Evolutionary conservation across 1,140 invertebrate genomes (phyloP), one percentile per base, ranked within the genome.

Genomic region (Drosophila trapezifrons): DNA sequence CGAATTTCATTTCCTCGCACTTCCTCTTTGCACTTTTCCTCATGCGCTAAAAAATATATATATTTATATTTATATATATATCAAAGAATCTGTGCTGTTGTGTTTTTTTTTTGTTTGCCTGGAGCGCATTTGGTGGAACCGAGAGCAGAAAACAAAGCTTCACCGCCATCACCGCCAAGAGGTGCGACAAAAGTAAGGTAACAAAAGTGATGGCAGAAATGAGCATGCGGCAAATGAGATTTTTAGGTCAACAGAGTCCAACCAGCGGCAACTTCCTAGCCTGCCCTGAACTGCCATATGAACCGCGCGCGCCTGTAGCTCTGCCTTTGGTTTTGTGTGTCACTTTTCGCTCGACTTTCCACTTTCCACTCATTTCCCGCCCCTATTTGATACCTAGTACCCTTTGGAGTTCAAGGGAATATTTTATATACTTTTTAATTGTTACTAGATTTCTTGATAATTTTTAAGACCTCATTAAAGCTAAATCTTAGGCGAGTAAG

Each of bases 171-270:
- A 40, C 43, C 46, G 56, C 56, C 70, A 55, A 42, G 52, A 76
- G 51, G 58, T 64, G 73, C 63, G 69, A 73, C 73, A 80, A 77
- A 64, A 65, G 42, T 55, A 86, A 81, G 75, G 49, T 56, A 81
- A 77, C 78, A 85, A 78, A 78, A 84, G 85, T 90, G 82, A 79
- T 66, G 79, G 57, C 63, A 70, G 73, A 87, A 87, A 87, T 87
- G 83, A 87, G 83, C 83, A 87, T 76, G 67, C 78, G 59, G 80
- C 73, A 90, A 90, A 90, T 90, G 80, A 90, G 85, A 90, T 90
- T 90, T 90, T 90, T 90, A 90, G 85, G 85, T 90, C 85, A 90
- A 90, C 85, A 90, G 71, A 90, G 84, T 90, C 77, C 73, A 76
- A 81, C 63, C 64, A 57, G 71, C 65, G 67, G 35, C 67, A 71